Evolutionary conservation across 1,140 invertebrate species (phyloP), one percentile per base, ranked within the genome.

Genomic region (Hylyphantes graminicola): DNA sequence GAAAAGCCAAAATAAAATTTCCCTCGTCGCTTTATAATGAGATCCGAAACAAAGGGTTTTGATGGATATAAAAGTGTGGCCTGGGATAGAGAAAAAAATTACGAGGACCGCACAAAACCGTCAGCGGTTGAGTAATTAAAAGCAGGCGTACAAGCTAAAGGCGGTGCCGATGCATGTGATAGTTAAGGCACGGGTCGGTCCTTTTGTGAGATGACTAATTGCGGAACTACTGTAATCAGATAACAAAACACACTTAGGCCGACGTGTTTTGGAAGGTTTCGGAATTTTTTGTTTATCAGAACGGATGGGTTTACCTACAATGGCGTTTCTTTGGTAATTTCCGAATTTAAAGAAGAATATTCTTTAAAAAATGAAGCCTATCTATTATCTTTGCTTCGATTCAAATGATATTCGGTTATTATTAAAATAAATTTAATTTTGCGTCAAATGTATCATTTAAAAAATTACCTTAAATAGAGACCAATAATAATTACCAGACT

Each of bases 141-240:
- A 76, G 57, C 57, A 76, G 48, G 51, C 57, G 74, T 76, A 76
- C 74, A 76, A 61, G 74, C 51, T 21, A 76, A 76, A 76, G 74
- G 74, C 74, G 74, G 57, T 76, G n/a, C 74, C 48, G 9, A 15
- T 21, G 72, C 19, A 63, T 51, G 50, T 48, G 57, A 50, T 64
- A 76, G 59, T 76, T 51, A 76, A 76, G 53, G 74, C 74, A 61
- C 35, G 55, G 35, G 35, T 51, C 74, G 59, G 57, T 76, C 50
- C 74, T 76, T 76, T 76, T 76, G 74, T 76, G 59, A 13, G 74
- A 64, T 76, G 74, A 76, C 74, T 76, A 76, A 76, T 76, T 76
- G 74, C 48, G 72, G 35, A 63, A 48, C 59, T 17, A 51, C 74
- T 76, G 21, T 76, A 76, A 76, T 76, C 74, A 63, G 74, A 76